phyloP scores from a whole-genome alignment of 1,140 invertebrate genomes.

The Diprion similis region DNA sequence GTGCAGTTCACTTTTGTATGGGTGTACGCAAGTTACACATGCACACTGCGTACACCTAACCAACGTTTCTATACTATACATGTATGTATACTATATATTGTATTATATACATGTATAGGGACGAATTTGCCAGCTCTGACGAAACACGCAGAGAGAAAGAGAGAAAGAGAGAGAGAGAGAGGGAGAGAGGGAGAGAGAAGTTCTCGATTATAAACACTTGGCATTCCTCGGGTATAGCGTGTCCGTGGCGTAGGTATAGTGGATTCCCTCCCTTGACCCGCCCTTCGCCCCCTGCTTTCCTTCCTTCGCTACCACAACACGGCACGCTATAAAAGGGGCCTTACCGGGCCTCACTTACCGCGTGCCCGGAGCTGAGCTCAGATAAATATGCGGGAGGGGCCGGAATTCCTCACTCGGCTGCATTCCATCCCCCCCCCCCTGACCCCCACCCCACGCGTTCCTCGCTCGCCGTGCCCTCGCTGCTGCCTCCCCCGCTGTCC shows the following conservation, averaged over 20 bases:
- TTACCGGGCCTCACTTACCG: constrained; percentile 45
- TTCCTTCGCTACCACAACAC: constrained; percentile 13
- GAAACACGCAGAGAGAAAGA: neutral
- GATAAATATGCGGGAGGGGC: constrained; percentile 64
- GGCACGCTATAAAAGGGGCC: constrained; percentile 57
- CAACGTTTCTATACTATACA: no score
- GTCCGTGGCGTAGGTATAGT: neutral
- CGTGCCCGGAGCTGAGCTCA: constrained; percentile 43
- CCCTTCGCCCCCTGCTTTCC: constrained; percentile 15
- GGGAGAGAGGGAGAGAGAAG: neutral
- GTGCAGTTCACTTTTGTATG: no score
- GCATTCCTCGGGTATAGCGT: constrained; percentile 3
- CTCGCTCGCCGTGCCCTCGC: constrained; percentile 18
- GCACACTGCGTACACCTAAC: no score
- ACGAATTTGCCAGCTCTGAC: neutral
- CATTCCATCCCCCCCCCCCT: constrained; percentile 49
- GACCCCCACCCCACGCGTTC: constrained; percentile 28
- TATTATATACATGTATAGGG: no score
- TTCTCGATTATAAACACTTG: constrained; percentile 7
- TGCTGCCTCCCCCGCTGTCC: constrained; percentile 20
- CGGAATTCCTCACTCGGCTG: constrained; percentile 62
- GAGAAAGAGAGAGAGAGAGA: no score
- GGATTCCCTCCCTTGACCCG: neutral
- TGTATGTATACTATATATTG: no score
- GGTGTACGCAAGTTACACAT: no score